Evolutionary conservation across 2,888 invertebrate genomes (phyloP), one percentile per base, ranked within the genome.

Genomic region (Helleia helle): DNA sequence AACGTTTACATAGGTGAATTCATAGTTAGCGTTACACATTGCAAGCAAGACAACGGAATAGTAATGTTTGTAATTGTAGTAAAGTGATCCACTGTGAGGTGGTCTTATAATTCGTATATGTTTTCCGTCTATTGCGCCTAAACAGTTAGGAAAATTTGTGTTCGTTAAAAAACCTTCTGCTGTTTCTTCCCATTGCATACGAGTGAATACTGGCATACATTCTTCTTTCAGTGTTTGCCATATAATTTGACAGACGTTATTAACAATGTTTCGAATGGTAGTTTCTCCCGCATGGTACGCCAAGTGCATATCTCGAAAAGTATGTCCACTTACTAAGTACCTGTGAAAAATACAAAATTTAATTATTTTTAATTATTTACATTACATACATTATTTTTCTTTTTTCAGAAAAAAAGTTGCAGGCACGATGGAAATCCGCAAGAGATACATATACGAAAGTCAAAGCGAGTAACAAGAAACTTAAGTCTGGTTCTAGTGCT

Each of bases 161-260:
- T 48, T 44, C 41, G 42, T 50, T 39, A 49, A 52, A 38, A 49
- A 52, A 41, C 45, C 49, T 38, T 52, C 36, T 46, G 31, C 52
- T 31, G 36, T 50, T 39, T 49, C 46, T 49, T 29, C 49, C 49
- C 49, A 52, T 48, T 26, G 50, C 46, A 45, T 45, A 51, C 50
- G 50, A 38, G 50, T 48, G 48, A 50, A 48, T 41, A 31, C 40
- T 49, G 49, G 50, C 31, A 50, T 52, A 42, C 49, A 51, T 36
- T 49, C 49, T 48, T 51, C 49, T 43, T 51, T 52, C 31, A 52
- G 43, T 43, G 44, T 50, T 50, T 51, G 43, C 45, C 31, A 47
- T 53, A 53, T 53, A 51, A 51, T 53, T 50, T 53, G 51, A 50
- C 50, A 51, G 37, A 51, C 53, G 44, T 53, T 46, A 47, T 26